These are phyloP conservation scores for Calycopis cecrops DNA, from an alignment of 1,140 invertebrate genomes.

Conservation along the genomic window DNA sequence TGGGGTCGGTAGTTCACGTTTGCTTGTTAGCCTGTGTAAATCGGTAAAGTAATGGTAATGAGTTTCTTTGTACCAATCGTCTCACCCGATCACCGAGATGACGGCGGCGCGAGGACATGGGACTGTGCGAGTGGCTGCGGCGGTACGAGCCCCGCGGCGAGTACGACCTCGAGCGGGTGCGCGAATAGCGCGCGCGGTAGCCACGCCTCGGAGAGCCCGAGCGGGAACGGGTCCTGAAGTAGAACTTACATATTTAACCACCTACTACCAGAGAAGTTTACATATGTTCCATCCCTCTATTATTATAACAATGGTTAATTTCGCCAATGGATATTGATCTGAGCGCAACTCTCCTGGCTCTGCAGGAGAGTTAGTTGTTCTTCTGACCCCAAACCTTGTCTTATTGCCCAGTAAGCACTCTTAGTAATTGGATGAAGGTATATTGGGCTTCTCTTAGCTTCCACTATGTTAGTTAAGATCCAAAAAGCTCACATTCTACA, in stretches of 20 bases:
- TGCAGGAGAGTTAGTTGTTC: no score
- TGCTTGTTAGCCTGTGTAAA: no score
- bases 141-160: slow-evolving; percentile 64
- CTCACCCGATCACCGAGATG: slow-evolving; percentile 70
- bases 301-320: no score
- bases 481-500: no score
- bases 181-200: slow-evolving; percentile 58
- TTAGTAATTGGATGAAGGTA: no score
- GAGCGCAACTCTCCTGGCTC: no score
- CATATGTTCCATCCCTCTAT: neutral
- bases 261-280: neutral
- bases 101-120: slow-evolving; percentile 66
- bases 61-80: slow-evolving; percentile 28
- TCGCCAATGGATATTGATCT: no score
- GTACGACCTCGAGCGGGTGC: slow-evolving; percentile 63
- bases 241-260: slow-evolving; percentile 17
- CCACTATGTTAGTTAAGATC: no score
- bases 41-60: slow-evolving; percentile 4
- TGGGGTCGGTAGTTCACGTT: no score
- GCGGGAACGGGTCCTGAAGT: slow-evolving; percentile 50
- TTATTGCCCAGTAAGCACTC: no score
- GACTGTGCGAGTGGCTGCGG: slow-evolving; percentile 65
- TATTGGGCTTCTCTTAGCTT: no score
- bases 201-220: slow-evolving; percentile 54
- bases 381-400: no score